phyloP scores from a whole-genome alignment of 2,888 invertebrate genomes.

The Mermis nigrescens region DNA sequence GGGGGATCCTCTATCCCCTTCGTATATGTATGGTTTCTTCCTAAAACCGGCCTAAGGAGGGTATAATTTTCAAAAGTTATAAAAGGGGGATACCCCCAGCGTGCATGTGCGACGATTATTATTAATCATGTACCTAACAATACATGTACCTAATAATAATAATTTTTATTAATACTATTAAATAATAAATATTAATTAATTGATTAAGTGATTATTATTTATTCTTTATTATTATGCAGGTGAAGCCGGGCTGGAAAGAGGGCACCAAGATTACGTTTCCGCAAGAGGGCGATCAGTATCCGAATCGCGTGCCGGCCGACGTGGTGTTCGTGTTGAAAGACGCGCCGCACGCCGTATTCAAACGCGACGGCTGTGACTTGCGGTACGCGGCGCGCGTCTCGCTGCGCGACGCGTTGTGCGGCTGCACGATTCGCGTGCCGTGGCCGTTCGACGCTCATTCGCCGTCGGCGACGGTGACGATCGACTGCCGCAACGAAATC shows the following conservation, averaged over 20 bases:
- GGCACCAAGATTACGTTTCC: slow-evolving; percentile 41
- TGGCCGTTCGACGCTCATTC: neutral
- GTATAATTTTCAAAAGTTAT: too few relatives aligned
- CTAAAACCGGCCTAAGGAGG: too few relatives aligned
- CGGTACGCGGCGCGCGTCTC: slow-evolving; percentile 32
- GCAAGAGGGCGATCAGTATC: slow-evolving; percentile 39
- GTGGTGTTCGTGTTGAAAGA: slow-evolving; percentile 40
- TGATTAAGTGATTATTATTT: too few relatives aligned
- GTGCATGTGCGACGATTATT: too few relatives aligned
- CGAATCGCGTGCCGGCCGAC: slow-evolving; percentile 38
- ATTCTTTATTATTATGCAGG: slow-evolving; percentile 37
- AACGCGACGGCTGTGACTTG: slow-evolving; percentile 37
- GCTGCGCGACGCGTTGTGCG: slow-evolving; percentile 15
- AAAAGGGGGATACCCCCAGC: too few relatives aligned
- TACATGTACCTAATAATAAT: too few relatives aligned
- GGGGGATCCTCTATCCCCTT: too few relatives aligned
- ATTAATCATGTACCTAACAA: too few relatives aligned
- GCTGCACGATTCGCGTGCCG: slow-evolving; percentile 34
- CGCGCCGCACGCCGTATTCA: slow-evolving; percentile 36
- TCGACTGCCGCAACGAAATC: too few relatives aligned
- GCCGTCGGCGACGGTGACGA: slow-evolving; percentile 23
- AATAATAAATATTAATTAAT: too few relatives aligned
- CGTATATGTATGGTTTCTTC: too few relatives aligned
- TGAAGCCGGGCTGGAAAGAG: slow-evolving; percentile 41
- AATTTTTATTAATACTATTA: too few relatives aligned